Conservation (phyloP, 2,888 invertebrate genomes). For the Agrochola litura region DNA sequence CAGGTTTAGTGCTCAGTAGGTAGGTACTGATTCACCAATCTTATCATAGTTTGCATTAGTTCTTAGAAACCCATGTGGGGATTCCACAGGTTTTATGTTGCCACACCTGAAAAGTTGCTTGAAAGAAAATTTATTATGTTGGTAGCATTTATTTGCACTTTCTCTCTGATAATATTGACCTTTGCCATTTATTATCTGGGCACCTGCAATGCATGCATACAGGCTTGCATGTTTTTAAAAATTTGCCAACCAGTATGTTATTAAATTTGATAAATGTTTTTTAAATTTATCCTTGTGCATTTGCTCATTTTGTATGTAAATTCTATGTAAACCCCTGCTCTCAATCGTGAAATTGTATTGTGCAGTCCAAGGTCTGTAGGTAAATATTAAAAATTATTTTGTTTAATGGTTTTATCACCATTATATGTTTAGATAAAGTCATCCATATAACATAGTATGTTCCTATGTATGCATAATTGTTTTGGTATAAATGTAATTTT, state of each 20-base stretch:
- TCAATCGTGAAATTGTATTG: neutral
- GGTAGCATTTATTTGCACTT: constrained; percentile 67
- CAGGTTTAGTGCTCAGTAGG: constrained; percentile 40
- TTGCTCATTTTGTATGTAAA: constrained; percentile 2
- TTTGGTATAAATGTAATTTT: constrained; percentile 12
- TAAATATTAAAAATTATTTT: neutral
- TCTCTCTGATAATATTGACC: constrained; percentile 73
- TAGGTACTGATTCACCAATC: constrained; percentile 57
- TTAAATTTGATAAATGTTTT: constrained; percentile 11
- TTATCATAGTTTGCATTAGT: constrained; percentile 56
- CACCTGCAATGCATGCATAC: constrained; percentile 67
- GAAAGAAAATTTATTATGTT: constrained; percentile 58
- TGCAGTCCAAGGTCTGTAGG: neutral
- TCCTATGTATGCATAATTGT: neutral
- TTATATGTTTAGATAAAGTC: constrained; percentile 10
- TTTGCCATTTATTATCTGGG: constrained; percentile 72
- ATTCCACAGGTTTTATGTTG: constrained; percentile 53
- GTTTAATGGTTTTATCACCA: neutral
- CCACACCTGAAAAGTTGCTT: constrained; percentile 56
- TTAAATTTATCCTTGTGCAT: neutral
- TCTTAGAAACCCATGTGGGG: constrained; percentile 48
- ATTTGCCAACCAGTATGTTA: constrained; percentile 43
- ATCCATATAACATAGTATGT: neutral
- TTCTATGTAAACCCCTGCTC: constrained; percentile 1
- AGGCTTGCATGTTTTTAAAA: constrained; percentile 59